phyloP scores from a whole-genome alignment of 2,888 invertebrate species.

The Meliscaeva auricollis region DNA sequence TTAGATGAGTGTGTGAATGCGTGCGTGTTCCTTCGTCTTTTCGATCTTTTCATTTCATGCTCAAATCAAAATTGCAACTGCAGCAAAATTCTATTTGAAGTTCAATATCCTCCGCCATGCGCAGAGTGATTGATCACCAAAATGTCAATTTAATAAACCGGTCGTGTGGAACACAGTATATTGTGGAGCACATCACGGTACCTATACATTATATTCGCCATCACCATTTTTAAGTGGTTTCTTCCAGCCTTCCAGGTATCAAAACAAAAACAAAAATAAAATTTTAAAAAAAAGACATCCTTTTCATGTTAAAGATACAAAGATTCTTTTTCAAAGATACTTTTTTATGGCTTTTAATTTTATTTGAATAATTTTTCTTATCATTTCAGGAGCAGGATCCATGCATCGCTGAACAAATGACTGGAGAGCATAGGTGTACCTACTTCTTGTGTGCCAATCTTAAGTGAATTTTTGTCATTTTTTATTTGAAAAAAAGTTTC shows the following conservation, averaged over 20 bases:
- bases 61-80: slow-evolving; percentile 8
- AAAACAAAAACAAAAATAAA: neutral
- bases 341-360: slow-evolving; percentile 23
- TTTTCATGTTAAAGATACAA: slow-evolving; percentile 22
- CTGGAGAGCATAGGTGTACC: neutral
- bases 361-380: slow-evolving; percentile 31
- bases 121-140: slow-evolving; percentile 72
- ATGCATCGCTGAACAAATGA: slow-evolving; percentile 8
- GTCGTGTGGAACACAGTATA: slow-evolving; percentile 61
- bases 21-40: slow-evolving; percentile 47
- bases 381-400: slow-evolving; percentile 28
- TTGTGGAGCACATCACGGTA: neutral
- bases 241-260: neutral
- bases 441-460: no score
- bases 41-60: slow-evolving; percentile 22
- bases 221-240: neutral
- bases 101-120: slow-evolving; percentile 70
- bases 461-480: slow-evolving; percentile 16
- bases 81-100: slow-evolving; percentile 40
- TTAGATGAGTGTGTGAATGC: slow-evolving; percentile 45
- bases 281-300: neutral
- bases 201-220: no score
- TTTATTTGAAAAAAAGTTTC: no score
- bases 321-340: neutral
- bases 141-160: slow-evolving; percentile 64